Conservation (phyloP, 2,888 invertebrate species). For the Heliconius aoede region DNA sequence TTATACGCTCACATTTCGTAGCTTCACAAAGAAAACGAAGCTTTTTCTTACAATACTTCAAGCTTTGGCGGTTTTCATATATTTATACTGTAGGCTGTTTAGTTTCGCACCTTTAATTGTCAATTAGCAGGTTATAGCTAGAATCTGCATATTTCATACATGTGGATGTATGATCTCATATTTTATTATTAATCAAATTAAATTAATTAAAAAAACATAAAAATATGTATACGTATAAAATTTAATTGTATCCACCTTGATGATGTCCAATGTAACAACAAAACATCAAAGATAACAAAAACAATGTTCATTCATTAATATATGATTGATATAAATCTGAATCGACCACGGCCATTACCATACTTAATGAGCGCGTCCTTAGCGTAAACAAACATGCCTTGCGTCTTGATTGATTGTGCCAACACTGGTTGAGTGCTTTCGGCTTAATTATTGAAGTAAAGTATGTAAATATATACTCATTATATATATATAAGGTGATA, state of each 20-base stretch:
- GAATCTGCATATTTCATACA: too few species aligned
- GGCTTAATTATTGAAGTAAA: slow-evolving; percentile 6
- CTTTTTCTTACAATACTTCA: background rate
- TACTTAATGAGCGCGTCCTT: slow-evolving; percentile 24
- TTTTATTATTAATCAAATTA: too few species aligned
- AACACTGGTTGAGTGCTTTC: slow-evolving; percentile 12
- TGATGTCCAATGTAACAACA: background rate
- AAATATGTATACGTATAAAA: too few species aligned
- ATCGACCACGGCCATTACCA: slow-evolving; percentile 29
- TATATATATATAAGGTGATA: background rate
- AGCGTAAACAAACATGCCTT: slow-evolving; percentile 16
- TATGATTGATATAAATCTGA: slow-evolving; percentile 21
- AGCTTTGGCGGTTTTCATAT: background rate
- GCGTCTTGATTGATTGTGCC: slow-evolving; percentile 26
- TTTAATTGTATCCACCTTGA: background rate
- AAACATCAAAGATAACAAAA: background rate
- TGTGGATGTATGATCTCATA: too few species aligned
- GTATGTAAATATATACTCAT: background rate
- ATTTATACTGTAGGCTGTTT: too few species aligned
- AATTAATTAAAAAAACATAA: too few species aligned
- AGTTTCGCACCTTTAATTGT: too few species aligned
- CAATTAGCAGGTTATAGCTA: too few species aligned
- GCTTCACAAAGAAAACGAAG: background rate
- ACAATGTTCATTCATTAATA: slow-evolving; percentile 11
- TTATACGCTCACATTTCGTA: background rate